A percentile compares a stretch with the other conserved stretches of the same genome.
Conservation (phyloP, 2,797 vertebrate species). For the Triplophysa yarkandensis region DNA sequence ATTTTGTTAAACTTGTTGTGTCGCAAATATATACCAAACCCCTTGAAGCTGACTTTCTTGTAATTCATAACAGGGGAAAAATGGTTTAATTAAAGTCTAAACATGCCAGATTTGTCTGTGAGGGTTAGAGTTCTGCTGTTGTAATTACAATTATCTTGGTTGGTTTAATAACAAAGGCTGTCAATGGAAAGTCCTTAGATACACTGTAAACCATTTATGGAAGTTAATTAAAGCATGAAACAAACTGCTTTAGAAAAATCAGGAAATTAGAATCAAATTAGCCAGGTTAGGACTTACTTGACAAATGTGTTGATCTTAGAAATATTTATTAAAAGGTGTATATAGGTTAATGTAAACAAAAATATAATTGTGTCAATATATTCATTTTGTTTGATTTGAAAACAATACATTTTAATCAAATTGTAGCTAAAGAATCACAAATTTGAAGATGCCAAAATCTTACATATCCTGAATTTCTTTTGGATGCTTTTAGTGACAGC, state of each 20-base stretch:
- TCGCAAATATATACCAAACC: not conserved
- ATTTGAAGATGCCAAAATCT: no score
- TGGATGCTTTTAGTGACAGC: no score
- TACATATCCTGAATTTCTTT: no score
- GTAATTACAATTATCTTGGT: not conserved
- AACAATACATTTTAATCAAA: no score
- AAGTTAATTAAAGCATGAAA: not conserved
- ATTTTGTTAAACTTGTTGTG: not conserved
- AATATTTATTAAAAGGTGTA: no score
- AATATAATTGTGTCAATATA: no score
- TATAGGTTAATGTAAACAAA: no score
- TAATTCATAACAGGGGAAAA: not conserved
- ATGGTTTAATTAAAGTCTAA: not conserved
- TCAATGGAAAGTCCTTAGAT: not conserved
- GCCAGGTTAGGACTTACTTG: no score
- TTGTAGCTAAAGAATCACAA: no score
- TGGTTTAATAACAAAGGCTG: not conserved
- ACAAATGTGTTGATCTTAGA: no score
- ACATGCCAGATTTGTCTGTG: not conserved
- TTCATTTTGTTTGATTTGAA: no score
- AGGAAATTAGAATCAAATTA: not conserved
- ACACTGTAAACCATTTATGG: not conserved
- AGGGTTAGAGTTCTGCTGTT: not conserved
- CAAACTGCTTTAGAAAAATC: not conserved
- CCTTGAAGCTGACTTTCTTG: not conserved